Conservation (phyloP, 1,140 invertebrate species). For the Bilobella aurantiaca region DNA sequence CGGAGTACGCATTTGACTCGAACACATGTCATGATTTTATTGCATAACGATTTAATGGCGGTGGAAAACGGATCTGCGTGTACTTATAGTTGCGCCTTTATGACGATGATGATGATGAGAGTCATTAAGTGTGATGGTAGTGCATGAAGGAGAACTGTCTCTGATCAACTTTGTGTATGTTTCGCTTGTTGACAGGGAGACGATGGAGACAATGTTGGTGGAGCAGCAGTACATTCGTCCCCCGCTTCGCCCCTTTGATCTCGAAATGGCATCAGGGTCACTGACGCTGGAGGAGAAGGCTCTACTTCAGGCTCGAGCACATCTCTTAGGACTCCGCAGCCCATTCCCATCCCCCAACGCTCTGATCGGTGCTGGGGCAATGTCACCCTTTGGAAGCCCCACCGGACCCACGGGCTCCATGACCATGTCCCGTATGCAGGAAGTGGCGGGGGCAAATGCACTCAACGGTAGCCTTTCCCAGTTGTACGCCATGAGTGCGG, state of each 20-base stretch:
- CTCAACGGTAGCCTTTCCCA: too few relatives aligned
- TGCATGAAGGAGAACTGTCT: too few relatives aligned
- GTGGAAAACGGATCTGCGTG: too few relatives aligned
- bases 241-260: conserved; percentile 55
- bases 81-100: too few relatives aligned
- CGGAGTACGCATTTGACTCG: too few relatives aligned
- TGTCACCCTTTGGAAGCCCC: conserved; percentile 15
- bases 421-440: conserved; percentile 24
- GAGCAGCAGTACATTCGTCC: conserved; percentile 65
- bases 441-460: too few relatives aligned
- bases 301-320: conserved; percentile 43
- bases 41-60: too few relatives aligned
- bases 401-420: conserved; percentile 9
- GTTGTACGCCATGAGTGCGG: too few relatives aligned
- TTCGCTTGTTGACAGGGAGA: conserved; percentile 63
- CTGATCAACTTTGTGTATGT: too few relatives aligned
- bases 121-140: too few relatives aligned
- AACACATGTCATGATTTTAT: too few relatives aligned
- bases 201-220: conserved; percentile 71
- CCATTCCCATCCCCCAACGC: conserved; percentile 30
- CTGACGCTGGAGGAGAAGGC: conserved; percentile 65
- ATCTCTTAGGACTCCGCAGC: conserved; percentile 29
- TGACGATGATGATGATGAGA: too few relatives aligned
- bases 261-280: conserved; percentile 58
- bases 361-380: conserved; percentile 16